These are phyloP conservation scores for Isurus oxyrinchus DNA, from an alignment of 2,113 vertebrate species.

Conservation along the genomic window DNA sequence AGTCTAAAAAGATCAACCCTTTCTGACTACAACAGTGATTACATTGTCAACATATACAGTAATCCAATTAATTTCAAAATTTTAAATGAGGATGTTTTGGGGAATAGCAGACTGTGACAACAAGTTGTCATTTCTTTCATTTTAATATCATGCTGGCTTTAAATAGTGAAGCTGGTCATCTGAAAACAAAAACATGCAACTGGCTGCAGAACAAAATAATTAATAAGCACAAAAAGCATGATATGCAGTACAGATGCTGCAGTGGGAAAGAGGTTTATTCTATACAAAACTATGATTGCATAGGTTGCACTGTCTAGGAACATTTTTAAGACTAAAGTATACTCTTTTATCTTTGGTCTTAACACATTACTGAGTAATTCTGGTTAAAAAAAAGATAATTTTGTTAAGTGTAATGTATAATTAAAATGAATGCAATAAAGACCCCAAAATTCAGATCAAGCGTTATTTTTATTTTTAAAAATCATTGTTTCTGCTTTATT, in stretches of 20 bases:
- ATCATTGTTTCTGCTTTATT: constrained; percentile 28
- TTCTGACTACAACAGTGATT: background rate
- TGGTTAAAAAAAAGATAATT: background rate
- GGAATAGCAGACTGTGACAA: background rate
- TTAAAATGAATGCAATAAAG: constrained; percentile 8
- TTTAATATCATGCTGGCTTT: background rate
- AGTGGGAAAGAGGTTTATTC: background rate
- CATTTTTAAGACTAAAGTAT: background rate
- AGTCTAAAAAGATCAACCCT: background rate
- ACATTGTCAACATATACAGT: background rate
- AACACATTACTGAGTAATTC: background rate
- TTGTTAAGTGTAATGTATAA: background rate
- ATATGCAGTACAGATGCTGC: background rate
- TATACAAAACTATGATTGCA: background rate
- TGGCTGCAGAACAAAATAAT: background rate
- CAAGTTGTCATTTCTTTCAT: background rate
- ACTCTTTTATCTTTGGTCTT: background rate
- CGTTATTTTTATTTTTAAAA: background rate
- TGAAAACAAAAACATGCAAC: background rate
- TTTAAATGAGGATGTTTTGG: background rate
- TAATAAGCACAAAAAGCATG: background rate
- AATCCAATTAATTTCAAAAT: constrained; percentile 29
- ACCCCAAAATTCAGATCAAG: background rate
- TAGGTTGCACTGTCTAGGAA: background rate
- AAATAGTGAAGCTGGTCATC: background rate